A percentile compares a stretch with the other conserved stretches of the same genome.
Conservation (phyloP, 2,888 invertebrate genomes). For the Plutella xylostella region DNA sequence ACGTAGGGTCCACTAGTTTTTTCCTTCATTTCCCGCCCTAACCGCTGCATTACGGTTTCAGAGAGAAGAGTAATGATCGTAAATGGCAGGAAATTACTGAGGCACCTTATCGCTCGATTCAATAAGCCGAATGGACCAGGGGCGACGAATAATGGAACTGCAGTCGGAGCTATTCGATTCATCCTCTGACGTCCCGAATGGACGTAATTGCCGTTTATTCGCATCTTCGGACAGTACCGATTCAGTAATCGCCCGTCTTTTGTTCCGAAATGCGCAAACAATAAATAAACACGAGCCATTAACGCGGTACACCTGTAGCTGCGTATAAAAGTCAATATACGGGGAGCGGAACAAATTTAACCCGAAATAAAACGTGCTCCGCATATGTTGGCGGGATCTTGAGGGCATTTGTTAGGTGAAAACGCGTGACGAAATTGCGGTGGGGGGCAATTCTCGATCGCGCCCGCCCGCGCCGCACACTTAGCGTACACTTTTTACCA, state of each 20-base stretch:
- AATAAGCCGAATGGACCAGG: constrained; percentile 54
- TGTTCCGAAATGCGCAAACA: neutral
- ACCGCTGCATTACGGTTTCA: constrained; percentile 40
- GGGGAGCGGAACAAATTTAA: constrained; percentile 37
- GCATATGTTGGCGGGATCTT: constrained; percentile 60
- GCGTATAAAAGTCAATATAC: constrained; percentile 39
- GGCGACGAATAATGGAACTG: constrained; percentile 62
- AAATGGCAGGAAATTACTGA: constrained; percentile 66
- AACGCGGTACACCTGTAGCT: constrained; percentile 36
- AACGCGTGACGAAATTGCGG: constrained; percentile 65
- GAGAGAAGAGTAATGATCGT: constrained; percentile 53
- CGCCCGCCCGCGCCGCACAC: constrained; percentile 50
- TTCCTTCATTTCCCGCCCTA: constrained; percentile 26
- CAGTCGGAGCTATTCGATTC: constrained; percentile 44
- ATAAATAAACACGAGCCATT: constrained; percentile 27
- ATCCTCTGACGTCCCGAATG: constrained; percentile 37
- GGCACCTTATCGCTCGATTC: constrained; percentile 65
- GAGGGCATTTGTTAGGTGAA: constrained; percentile 63
- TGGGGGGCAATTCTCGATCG: constrained; percentile 56
- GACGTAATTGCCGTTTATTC: constrained; percentile 51
- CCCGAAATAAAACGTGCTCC: constrained; percentile 59
- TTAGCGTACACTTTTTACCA: constrained; percentile 68
- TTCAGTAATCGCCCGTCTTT: too few species aligned
- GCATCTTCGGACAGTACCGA: constrained; percentile 27
- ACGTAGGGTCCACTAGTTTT: constrained; percentile 31